Evolutionary conservation across 2,888 invertebrate genomes (phyloP).

Genomic region (Diarsia rubi): DNA sequence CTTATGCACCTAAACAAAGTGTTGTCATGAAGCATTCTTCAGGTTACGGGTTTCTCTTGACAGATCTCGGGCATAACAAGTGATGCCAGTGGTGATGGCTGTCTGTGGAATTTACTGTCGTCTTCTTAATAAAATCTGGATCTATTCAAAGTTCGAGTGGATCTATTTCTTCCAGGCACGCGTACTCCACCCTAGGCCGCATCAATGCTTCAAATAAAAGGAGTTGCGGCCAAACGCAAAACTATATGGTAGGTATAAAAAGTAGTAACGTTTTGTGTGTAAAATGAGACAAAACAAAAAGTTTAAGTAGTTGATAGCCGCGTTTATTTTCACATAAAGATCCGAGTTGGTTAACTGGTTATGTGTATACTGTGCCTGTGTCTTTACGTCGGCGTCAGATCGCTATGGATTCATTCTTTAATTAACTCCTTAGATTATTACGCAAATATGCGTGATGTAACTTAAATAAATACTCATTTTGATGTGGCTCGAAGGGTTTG

Average conservation of each 20-base stretch:
- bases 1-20: not conserved
- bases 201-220: no score
- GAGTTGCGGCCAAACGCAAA: no score
- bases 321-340: not conserved
- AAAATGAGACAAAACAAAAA: not conserved
- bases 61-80: not conserved
- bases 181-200: no score
- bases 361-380: not conserved
- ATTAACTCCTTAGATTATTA: constrained; percentile 56
- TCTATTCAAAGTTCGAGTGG: no score
- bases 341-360: not conserved
- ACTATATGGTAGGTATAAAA: not conserved
- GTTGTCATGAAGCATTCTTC: not conserved
- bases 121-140: no score
- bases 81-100: not conserved
- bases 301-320: not conserved
- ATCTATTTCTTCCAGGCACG: no score
- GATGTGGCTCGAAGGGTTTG: not conserved
- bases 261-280: not conserved
- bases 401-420: constrained; percentile 61
- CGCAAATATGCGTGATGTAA: constrained; percentile 24
- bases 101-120: no score
- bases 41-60: not conserved
- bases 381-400: constrained; percentile 19
- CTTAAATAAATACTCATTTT: constrained; percentile 23